phyloP scores from a whole-genome alignment of 2,113 vertebrate species.

The Todiramphus saurophagus region DNA sequence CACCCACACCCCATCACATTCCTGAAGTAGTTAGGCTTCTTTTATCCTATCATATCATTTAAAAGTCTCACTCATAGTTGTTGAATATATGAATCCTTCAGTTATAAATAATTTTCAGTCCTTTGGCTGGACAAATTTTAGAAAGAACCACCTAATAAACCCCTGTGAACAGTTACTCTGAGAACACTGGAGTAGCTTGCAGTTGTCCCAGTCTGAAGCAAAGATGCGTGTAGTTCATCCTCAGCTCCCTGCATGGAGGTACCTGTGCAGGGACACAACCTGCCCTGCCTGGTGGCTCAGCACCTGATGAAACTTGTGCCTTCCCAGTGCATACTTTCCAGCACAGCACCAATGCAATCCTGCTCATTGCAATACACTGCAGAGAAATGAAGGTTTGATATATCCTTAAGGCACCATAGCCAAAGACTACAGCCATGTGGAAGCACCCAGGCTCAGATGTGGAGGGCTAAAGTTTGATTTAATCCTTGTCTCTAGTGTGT shows the following conservation, averaged over 20 bases:
- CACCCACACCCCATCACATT: background rate
- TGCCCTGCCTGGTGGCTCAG: background rate
- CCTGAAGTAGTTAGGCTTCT: background rate
- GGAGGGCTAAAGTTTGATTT: background rate
- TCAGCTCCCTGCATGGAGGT: accelerated
- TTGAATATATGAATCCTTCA: background rate
- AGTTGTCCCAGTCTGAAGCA: background rate
- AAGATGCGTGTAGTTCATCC: accelerated
- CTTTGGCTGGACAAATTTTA: background rate
- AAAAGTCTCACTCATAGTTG: background rate
- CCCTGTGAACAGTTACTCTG: background rate
- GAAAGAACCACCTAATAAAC: background rate
- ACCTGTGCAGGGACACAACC: accelerated
- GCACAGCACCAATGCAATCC: background rate
- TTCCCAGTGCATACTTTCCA: background rate
- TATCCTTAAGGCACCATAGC: accelerated
- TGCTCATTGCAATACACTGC: background rate
- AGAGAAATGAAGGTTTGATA: accelerated
- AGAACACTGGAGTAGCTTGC: background rate
- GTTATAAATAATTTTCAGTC: background rate
- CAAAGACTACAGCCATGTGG: accelerated
- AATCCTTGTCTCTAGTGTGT: background rate
- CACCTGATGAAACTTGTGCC: background rate
- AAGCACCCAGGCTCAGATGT: background rate
- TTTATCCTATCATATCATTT: background rate